phyloP scores from a whole-genome alignment of 2,113 vertebrate species.

The Cyanocitta stelleri region DNA sequence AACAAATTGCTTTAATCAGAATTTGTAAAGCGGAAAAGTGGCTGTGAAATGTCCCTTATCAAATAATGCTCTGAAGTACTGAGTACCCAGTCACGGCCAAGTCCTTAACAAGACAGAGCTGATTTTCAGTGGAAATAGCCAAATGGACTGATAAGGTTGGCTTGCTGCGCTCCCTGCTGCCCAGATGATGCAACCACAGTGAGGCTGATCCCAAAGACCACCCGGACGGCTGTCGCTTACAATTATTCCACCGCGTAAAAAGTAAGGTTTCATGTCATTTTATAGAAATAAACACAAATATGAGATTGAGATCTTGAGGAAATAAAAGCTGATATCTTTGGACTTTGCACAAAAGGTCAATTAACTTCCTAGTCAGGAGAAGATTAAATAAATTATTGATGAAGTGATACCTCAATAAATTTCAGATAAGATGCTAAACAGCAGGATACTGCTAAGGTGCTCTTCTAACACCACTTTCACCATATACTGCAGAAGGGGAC shows the following conservation, averaged over 20 bases:
- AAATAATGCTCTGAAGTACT: background rate
- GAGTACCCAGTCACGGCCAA: background rate
- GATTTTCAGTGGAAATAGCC: background rate
- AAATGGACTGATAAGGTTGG: background rate
- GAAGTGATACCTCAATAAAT: background rate
- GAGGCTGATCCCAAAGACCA: background rate
- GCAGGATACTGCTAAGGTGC: background rate
- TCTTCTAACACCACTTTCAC: background rate
- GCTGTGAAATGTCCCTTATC: background rate
- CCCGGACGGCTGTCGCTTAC: fast-evolving
- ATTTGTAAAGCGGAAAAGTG: background rate
- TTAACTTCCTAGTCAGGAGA: background rate
- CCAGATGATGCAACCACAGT: background rate
- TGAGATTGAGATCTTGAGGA: background rate
- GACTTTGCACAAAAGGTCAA: background rate
- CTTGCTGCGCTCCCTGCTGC: constrained; percentile 49
- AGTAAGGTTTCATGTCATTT: background rate
- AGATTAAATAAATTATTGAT: background rate
- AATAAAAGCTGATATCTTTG: background rate
- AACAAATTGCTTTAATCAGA: background rate
- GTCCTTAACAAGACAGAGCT: background rate
- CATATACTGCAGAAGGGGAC: background rate
- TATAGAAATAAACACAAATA: background rate
- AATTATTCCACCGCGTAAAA: background rate
- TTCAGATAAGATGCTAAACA: background rate